These are phyloP conservation scores for Lordiphosa stackelbergi DNA, from an alignment of 1,140 invertebrate genomes.

Conservation along the genomic window DNA sequence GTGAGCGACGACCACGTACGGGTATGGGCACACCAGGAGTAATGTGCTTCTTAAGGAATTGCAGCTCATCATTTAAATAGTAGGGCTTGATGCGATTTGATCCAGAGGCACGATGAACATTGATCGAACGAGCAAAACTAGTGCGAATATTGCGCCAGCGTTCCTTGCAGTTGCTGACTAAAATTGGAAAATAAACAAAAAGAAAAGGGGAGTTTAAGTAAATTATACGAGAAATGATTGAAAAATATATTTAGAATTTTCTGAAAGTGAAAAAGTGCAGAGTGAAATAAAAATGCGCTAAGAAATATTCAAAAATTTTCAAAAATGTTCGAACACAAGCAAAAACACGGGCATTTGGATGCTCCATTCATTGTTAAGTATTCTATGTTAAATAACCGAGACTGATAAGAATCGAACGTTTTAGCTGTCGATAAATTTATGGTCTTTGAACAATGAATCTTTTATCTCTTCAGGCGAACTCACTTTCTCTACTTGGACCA, in stretches of 20 bases:
- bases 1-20: constrained; percentile 31
- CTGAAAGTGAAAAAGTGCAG: too few relatives aligned
- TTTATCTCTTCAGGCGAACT: too few relatives aligned
- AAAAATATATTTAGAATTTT: background rate
- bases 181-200: background rate
- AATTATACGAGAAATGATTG: background rate
- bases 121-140: constrained; percentile 61
- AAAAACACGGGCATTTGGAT: too few relatives aligned
- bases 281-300: too few relatives aligned
- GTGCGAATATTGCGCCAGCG: constrained; percentile 69
- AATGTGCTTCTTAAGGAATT: constrained; percentile 56
- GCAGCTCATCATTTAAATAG: constrained; percentile 53
- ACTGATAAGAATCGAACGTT: too few relatives aligned
- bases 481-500: too few relatives aligned
- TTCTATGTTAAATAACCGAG: too few relatives aligned
- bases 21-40: constrained; percentile 60
- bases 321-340: too few relatives aligned
- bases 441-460: too few relatives aligned
- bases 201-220: background rate
- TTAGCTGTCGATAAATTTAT: too few relatives aligned
- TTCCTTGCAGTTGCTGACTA: constrained; percentile 60
- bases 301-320: too few relatives aligned
- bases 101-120: constrained; percentile 35
- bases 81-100: constrained; percentile 61
- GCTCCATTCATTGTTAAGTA: too few relatives aligned